Conservation (phyloP, 1,140 invertebrate species). For the Camponotus pennsylvanicus region DNA sequence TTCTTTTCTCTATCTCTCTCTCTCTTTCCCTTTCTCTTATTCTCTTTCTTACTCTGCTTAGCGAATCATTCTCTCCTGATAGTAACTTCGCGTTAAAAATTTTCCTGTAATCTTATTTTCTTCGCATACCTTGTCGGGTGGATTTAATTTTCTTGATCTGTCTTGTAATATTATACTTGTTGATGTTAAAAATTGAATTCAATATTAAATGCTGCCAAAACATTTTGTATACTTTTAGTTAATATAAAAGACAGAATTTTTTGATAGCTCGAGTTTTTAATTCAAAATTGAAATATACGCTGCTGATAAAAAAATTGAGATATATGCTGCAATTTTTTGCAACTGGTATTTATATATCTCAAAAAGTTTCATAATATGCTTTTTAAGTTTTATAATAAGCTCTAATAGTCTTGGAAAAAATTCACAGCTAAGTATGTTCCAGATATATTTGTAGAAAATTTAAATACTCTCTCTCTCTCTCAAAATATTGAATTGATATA, state of each 20-base stretch:
- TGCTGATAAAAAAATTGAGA: background rate
- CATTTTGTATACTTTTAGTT: background rate
- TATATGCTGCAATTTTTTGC: background rate
- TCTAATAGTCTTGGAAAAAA: background rate
- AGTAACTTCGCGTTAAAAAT: slow-evolving; percentile 22
- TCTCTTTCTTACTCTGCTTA: background rate
- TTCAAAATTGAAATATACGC: background rate
- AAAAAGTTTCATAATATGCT: background rate
- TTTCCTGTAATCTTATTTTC: slow-evolving; percentile 48
- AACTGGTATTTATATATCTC: background rate
- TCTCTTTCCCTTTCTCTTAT: no score
- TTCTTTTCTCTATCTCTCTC: background rate
- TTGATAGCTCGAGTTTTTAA: background rate
- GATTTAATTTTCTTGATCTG: background rate
- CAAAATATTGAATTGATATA: no score
- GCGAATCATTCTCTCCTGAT: slow-evolving; percentile 27
- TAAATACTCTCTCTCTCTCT: background rate
- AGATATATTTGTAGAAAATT: background rate
- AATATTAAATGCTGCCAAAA: background rate
- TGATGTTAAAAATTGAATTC: background rate
- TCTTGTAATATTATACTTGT: background rate
- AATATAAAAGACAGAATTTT: slow-evolving; percentile 1
- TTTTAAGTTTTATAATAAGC: background rate
- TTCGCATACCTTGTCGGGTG: no score
- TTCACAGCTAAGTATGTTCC: background rate